Conservation (phyloP, 2,888 invertebrate genomes). For the Stratiomys singularior region DNA sequence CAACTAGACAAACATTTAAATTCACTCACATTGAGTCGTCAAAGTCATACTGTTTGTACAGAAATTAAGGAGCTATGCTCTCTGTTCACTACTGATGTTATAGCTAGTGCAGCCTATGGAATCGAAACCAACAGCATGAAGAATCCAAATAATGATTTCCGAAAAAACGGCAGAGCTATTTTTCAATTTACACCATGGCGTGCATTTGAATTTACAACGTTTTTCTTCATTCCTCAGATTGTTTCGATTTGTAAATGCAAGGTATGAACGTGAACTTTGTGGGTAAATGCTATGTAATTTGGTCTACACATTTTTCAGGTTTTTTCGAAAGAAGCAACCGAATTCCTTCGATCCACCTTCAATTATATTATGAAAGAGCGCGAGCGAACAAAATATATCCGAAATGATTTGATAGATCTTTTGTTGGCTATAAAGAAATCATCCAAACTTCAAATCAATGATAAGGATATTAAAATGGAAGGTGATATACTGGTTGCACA, state of each 20-base stretch:
- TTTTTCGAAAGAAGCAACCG: constrained; percentile 57
- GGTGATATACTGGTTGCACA: constrained; percentile 62
- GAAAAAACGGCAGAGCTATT: constrained; percentile 56
- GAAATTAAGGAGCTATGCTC: constrained; percentile 61
- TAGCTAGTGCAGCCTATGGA: constrained; percentile 62
- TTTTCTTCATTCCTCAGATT: constrained; percentile 61
- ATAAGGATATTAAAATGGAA: constrained; percentile 55
- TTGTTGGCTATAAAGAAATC: constrained; percentile 64
- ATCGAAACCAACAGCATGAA: constrained; percentile 59
- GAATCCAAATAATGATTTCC: constrained; percentile 61
- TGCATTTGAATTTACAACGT: constrained; percentile 57
- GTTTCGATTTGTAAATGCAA: constrained; percentile 57
- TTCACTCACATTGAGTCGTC: constrained; percentile 6
- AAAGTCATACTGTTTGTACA: constrained; percentile 37
- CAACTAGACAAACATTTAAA: constrained; percentile 39
- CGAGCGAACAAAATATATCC: constrained; percentile 60
- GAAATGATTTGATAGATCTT: constrained; percentile 68
- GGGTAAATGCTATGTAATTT: neutral
- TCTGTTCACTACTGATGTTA: constrained; percentile 59
- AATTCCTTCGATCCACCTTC: constrained; percentile 64
- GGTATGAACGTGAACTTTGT: constrained; percentile 50
- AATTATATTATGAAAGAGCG: constrained; percentile 64
- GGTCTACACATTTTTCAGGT: constrained; percentile 53
- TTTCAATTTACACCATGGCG: constrained; percentile 56
- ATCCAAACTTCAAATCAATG: constrained; percentile 49